Conservation (phyloP, 2,113 vertebrate species). For the Sterrhoptilus dennistouni region DNA sequence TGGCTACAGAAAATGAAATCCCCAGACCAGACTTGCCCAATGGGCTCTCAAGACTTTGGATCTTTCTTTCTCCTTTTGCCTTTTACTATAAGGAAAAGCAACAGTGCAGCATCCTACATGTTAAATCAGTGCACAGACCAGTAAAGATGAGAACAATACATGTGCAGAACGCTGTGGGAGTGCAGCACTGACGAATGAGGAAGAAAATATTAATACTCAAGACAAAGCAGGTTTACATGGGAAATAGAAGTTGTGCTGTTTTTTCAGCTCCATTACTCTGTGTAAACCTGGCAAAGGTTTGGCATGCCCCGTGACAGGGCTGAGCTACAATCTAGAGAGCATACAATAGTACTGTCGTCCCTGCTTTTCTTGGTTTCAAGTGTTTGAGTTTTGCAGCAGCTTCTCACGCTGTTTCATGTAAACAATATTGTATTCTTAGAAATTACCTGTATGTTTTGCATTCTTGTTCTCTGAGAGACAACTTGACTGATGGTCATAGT, state of each 20-base stretch:
- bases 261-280: background rate
- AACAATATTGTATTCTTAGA: no score
- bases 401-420: no score
- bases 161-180: background rate
- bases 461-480: no score
- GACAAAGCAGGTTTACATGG: background rate
- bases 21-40: background rate
- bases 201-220: background rate
- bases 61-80: background rate
- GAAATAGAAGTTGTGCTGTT: background rate
- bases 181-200: background rate
- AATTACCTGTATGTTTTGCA: no score
- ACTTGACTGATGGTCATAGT: no score
- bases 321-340: background rate
- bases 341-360: background rate
- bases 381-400: no score
- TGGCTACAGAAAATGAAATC: background rate
- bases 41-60: background rate
- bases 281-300: background rate
- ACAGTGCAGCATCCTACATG: background rate
- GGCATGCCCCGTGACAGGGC: background rate
- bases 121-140: background rate
- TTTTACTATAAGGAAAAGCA: background rate
- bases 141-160: background rate
- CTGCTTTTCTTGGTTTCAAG: no score